phyloP scores from a whole-genome alignment of 2,113 vertebrate species.

The Acanthochromis polyacanthus region DNA sequence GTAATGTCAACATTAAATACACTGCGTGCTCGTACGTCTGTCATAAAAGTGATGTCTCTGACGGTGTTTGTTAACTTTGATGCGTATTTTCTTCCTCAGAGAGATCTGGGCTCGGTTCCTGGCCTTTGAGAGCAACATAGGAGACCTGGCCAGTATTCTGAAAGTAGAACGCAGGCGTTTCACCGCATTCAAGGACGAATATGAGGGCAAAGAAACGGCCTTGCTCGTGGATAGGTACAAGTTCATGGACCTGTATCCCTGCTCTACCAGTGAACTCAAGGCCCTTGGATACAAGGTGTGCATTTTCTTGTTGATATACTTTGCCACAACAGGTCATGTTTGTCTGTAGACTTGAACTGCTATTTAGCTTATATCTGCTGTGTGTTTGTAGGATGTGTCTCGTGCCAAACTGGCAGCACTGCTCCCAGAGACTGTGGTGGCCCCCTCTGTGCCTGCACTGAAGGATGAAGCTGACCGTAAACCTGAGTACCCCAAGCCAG shows the following conservation, averaged over 20 bases:
- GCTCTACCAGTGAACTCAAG: slow-evolving; percentile 96
- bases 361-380: neutral
- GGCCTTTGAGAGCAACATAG: slow-evolving; percentile 98
- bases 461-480: slow-evolving; percentile 97
- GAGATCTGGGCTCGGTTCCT: slow-evolving; percentile 99
- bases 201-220: slow-evolving; percentile 98
- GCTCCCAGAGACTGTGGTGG: slow-evolving; percentile 95
- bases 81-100: slow-evolving; percentile 75
- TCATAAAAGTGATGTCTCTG: neutral
- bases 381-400: slow-evolving; percentile 91
- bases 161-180: slow-evolving; percentile 98
- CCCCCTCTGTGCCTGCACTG: slow-evolving; percentile 90
- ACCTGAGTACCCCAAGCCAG: slow-evolving; percentile 98
- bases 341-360: slow-evolving; percentile 16
- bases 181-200: slow-evolving; percentile 97
- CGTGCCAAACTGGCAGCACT: slow-evolving; percentile 94
- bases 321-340: slow-evolving; percentile 17
- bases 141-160: slow-evolving; percentile 97
- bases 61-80: neutral
- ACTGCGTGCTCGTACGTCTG: neutral
- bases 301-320: neutral
- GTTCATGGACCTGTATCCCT: slow-evolving; percentile 99
- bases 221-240: slow-evolving; percentile 97
- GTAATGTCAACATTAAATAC: slow-evolving; percentile 74
- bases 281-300: slow-evolving; percentile 97